Percentiles rank a stretch among this genome's conserved stretches.
These are phyloP conservation scores for Peromyscus nudipes DNA, from an alignment of 2,797 vertebrate species.

Conservation along the genomic window DNA sequence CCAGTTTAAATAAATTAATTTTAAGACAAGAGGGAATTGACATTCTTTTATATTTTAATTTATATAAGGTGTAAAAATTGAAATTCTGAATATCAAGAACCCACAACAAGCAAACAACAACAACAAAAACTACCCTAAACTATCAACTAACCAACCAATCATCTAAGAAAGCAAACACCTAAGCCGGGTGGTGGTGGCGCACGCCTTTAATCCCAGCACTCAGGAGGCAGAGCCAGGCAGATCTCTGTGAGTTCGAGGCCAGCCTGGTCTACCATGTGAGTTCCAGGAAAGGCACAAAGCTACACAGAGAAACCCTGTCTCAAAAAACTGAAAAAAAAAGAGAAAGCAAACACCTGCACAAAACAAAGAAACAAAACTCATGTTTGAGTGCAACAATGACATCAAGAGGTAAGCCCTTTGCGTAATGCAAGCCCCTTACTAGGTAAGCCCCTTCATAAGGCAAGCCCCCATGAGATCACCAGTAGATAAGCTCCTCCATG, in stretches of 20 bases:
- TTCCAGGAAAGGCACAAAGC: too few species aligned
- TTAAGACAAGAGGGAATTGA: slow-evolving; percentile 17
- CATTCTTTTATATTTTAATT: slow-evolving; percentile 36
- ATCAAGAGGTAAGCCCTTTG: background rate
- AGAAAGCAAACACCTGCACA: background rate
- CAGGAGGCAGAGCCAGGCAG: too few species aligned
- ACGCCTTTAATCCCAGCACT: too few species aligned
- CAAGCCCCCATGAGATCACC: background rate
- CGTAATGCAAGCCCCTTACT: background rate
- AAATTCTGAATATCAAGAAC: background rate
- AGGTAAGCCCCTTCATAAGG: background rate
- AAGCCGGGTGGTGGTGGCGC: too few species aligned
- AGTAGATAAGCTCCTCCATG: background rate
- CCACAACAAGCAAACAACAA: background rate
- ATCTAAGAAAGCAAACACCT: background rate
- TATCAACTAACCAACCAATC: background rate
- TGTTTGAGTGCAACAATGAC: background rate
- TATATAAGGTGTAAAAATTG: background rate
- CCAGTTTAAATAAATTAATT: background rate
- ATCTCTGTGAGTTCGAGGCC: too few species aligned
- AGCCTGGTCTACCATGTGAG: too few species aligned
- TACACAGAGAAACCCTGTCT: too few species aligned
- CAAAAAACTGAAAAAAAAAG: too few species aligned
- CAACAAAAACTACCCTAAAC: background rate
- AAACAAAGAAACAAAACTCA: background rate